Conservation (phyloP, 2,888 invertebrate genomes). For the Agonopterix alstromeriana region DNA sequence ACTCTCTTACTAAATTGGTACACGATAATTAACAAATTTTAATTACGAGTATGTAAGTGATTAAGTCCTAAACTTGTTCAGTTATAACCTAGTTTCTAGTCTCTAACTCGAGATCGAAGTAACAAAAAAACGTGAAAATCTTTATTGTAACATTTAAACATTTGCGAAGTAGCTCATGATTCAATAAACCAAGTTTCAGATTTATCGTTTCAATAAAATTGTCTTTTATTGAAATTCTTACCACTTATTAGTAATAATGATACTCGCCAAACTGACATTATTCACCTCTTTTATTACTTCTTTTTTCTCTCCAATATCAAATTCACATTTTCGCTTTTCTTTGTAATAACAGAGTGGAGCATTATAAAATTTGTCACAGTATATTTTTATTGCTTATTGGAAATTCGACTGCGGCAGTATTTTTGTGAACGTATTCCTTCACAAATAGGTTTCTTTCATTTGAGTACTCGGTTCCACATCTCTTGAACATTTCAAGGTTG, state of each 20-base stretch:
- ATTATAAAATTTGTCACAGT: not conserved
- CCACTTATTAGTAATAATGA: constrained; percentile 10
- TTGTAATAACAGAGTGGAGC: not conserved
- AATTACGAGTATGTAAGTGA: no score
- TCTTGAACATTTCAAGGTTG: no score
- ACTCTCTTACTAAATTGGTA: no score
- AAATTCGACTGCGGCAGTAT: not conserved
- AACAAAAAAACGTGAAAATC: no score
- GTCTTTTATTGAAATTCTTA: constrained; percentile 9
- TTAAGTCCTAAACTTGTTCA: no score
- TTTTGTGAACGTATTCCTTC: not conserved
- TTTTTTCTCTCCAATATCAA: constrained; percentile 6
- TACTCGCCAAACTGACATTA: constrained; percentile 13
- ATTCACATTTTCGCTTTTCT: constrained; percentile 8
- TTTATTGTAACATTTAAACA: no score
- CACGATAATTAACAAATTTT: no score
- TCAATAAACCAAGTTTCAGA: constrained; percentile 2
- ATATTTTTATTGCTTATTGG: constrained; percentile 8
- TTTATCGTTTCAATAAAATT: constrained; percentile 2
- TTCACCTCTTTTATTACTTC: constrained; percentile 6
- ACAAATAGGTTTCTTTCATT: no score
- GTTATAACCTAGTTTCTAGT: no score
- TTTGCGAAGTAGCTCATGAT: no score
- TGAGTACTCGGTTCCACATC: no score
- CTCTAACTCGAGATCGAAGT: no score